phyloP scores from a whole-genome alignment of 2,888 invertebrate genomes.

The Meloe dianella region DNA sequence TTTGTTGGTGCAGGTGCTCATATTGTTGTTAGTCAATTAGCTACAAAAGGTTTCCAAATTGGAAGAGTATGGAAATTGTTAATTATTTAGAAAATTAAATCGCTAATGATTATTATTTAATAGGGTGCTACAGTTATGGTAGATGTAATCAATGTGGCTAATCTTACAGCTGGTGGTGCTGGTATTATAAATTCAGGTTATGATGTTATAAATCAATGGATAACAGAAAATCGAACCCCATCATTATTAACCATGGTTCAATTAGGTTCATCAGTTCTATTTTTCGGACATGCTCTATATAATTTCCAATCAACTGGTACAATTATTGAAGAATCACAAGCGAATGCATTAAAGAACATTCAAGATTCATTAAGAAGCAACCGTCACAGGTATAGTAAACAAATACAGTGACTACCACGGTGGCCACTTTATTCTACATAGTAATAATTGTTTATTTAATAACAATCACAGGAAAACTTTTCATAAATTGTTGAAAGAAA shows the following conservation, averaged over 20 bases:
- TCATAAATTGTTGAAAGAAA: conserved; percentile 65
- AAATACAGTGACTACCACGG: too few relatives aligned
- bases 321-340: conserved; percentile 63
- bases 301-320: conserved; percentile 48
- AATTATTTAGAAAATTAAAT: too few relatives aligned
- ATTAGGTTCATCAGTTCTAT: conserved; percentile 48
- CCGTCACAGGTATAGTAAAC: conserved; percentile 60
- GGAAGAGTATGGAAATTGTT: conserved; percentile 45
- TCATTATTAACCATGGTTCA: conserved; percentile 59
- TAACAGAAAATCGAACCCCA: conserved; percentile 43
- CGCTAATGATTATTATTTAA: too few relatives aligned
- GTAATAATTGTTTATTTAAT: too few relatives aligned
- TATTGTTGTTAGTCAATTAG: conserved; percentile 60
- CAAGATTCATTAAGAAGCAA: conserved; percentile 63
- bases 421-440: too few relatives aligned
- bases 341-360: conserved; percentile 62
- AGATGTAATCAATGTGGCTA: conserved; percentile 46
- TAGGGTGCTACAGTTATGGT: conserved; percentile 42
- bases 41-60: conserved; percentile 54
- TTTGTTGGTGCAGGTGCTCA: conserved; percentile 64
- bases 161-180: conserved; percentile 48
- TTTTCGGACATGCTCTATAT: conserved; percentile 52
- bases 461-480: conserved; percentile 64
- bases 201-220: conserved; percentile 48
- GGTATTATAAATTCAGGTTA: conserved; percentile 47